These are phyloP conservation scores for Microtus richardsoni DNA, from an alignment of 2,113 vertebrate genomes.

Conservation along the genomic window DNA sequence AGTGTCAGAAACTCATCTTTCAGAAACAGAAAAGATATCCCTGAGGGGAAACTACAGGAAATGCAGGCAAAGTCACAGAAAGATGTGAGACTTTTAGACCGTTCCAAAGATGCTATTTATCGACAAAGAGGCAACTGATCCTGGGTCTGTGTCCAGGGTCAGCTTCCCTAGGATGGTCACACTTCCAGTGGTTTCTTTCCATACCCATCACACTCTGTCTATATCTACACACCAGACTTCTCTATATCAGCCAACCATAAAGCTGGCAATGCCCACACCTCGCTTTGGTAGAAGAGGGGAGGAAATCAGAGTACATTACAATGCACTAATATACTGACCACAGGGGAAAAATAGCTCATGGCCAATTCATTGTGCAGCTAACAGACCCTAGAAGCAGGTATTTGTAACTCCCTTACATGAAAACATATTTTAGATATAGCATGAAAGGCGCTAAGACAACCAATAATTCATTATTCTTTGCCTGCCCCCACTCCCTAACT, in stretches of 20 bases:
- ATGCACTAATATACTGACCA: neutral
- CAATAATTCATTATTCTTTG: neutral
- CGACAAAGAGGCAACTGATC: neutral
- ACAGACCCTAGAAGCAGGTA: neutral
- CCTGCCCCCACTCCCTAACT: neutral
- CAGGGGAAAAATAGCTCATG: neutral
- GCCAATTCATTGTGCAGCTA: neutral
- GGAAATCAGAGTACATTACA: neutral
- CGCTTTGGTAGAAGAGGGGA: neutral
- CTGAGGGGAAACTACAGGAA: constrained; percentile 48
- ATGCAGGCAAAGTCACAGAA: constrained; percentile 35
- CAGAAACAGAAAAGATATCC: constrained; percentile 52
- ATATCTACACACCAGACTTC: neutral
- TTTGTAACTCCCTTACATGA: neutral
- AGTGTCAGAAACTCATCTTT: constrained; percentile 51
- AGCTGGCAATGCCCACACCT: neutral
- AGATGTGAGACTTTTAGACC: neutral
- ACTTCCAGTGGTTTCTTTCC: constrained; percentile 5
- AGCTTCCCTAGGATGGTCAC: neutral
- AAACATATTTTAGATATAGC: neutral
- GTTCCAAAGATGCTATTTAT: neutral
- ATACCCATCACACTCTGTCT: neutral
- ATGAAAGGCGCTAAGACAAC: neutral
- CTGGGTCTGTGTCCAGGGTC: neutral
- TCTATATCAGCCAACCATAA: neutral